These are phyloP conservation scores for Picus viridis DNA, from an alignment of 2,797 vertebrate genomes.

Conservation along the genomic window DNA sequence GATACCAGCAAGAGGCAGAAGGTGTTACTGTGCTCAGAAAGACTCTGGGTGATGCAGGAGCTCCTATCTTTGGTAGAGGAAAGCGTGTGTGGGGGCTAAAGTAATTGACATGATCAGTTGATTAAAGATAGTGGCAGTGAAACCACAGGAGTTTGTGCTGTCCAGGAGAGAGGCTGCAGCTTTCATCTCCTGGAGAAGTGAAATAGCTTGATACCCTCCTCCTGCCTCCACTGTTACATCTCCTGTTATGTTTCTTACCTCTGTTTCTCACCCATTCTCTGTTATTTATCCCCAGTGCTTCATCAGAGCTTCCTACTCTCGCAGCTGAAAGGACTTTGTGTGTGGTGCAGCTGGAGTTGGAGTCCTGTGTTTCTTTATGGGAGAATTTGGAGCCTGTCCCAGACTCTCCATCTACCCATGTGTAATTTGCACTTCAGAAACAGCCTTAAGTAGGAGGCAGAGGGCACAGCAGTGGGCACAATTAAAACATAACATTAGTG, in stretches of 20 bases:
- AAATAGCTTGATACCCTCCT: background rate
- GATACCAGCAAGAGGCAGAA: background rate
- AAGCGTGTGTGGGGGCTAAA: background rate
- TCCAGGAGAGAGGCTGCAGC: background rate
- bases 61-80: background rate
- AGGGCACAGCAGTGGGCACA: background rate
- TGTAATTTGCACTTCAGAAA: slow-evolving; percentile 1
- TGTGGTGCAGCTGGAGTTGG: background rate
- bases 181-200: background rate
- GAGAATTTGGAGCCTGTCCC: background rate
- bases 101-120: background rate
- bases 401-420: background rate
- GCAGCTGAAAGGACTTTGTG: background rate
- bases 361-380: background rate
- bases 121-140: background rate
- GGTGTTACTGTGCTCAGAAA: background rate
- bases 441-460: background rate
- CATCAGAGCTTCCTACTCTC: background rate
- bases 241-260: background rate
- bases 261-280: background rate
- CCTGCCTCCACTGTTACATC: background rate
- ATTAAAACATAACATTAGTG: background rate
- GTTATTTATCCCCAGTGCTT: background rate
- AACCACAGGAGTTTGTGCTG: background rate
- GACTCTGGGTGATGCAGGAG: background rate